Conservation (phyloP, 2,797 vertebrate genomes). For the Pangasius djambal region DNA sequence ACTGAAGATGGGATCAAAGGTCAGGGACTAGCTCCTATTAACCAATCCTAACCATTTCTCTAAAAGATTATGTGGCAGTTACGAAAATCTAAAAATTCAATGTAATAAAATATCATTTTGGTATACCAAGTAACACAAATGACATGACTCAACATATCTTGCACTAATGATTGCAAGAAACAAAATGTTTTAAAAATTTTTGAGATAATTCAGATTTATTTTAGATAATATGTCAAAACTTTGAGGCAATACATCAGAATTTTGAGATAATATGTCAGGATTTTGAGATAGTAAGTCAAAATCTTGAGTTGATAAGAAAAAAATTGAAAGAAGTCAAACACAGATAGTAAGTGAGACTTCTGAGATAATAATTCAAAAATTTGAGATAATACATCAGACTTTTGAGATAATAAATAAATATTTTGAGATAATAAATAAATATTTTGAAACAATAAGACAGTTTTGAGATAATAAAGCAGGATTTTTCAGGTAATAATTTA, state of each 20-base stretch:
- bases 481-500: not conserved
- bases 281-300: not conserved
- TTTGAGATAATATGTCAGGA: not conserved
- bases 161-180: not conserved
- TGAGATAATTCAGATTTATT: not conserved
- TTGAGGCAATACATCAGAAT: not conserved
- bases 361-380: not conserved
- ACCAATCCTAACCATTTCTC: not conserved
- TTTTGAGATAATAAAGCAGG: not conserved
- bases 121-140: not conserved
- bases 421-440: not conserved
- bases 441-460: not conserved
- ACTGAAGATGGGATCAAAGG: not conserved
- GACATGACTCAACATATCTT: not conserved
- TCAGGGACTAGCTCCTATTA: not conserved
- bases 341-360: not conserved
- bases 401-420: not conserved
- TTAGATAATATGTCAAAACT: not conserved
- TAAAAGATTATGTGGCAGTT: not conserved
- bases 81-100: not conserved
- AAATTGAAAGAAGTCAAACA: not conserved
- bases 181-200: not conserved
- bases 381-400: not conserved
- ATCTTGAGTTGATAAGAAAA: not conserved
- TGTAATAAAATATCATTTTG: not conserved